A percentile compares a stretch with the other conserved stretches of the same genome.
Conservation (phyloP, 2,888 invertebrate genomes). For the Pollenia angustigena region DNA sequence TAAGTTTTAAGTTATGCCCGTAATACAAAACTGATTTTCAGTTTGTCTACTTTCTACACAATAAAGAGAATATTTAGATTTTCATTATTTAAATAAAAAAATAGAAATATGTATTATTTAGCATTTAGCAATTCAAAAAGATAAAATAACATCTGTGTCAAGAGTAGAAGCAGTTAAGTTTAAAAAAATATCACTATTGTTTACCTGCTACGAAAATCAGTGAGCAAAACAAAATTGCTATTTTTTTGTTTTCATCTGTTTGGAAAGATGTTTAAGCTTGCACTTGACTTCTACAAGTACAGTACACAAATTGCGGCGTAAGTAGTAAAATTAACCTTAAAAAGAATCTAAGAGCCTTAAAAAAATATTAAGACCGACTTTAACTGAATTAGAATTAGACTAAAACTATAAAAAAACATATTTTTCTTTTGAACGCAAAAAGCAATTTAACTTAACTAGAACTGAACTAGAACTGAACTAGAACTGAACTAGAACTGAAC, state of each 20-base stretch:
- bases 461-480: too few relatives aligned
- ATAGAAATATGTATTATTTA: background rate
- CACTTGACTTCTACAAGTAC: background rate
- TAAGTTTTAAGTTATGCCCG: conserved; percentile 6
- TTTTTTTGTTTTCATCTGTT: background rate
- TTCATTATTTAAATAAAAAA: conserved; percentile 20
- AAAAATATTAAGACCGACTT: too few relatives aligned
- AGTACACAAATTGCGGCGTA: background rate
- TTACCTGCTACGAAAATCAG: too few relatives aligned
- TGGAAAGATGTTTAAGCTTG: background rate
- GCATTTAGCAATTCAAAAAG: conserved; percentile 29
- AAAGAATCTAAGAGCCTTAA: too few relatives aligned
- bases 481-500: too few relatives aligned
- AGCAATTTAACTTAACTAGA: too few relatives aligned
- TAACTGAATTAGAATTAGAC: too few relatives aligned
- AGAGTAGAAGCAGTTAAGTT: background rate
- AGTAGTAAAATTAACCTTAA: background rate
- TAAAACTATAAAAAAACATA: too few relatives aligned
- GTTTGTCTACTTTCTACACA: conserved; percentile 19
- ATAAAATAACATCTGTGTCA: conserved; percentile 36
- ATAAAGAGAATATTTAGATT: background rate
- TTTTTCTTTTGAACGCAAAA: too few relatives aligned
- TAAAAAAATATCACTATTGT: background rate
- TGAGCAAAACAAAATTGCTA: background rate
- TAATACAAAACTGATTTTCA: conserved; percentile 20